Conservation (phyloP, 2,888 invertebrate genomes). For the Nymphalis urticae region DNA sequence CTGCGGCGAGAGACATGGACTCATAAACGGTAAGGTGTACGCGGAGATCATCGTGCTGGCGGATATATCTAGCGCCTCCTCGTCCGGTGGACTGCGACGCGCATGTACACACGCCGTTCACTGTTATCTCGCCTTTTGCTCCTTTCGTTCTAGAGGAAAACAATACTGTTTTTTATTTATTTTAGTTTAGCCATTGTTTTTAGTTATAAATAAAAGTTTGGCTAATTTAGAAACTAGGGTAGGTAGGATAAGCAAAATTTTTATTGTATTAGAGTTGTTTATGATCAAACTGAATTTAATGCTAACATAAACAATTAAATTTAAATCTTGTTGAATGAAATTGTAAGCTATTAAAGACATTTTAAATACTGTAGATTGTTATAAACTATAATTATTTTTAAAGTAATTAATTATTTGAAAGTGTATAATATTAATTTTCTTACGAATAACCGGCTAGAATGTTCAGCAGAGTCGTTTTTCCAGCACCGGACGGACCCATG, state of each 20-base stretch:
- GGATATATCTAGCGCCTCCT: slow-evolving; percentile 90
- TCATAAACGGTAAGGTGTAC: slow-evolving; percentile 89
- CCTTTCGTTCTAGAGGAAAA: slow-evolving; percentile 81
- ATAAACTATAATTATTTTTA: too few relatives aligned
- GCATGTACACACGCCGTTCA: slow-evolving; percentile 83
- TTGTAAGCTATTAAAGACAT: too few relatives aligned
- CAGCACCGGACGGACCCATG: slow-evolving; percentile 87
- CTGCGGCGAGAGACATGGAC: slow-evolving; percentile 91
- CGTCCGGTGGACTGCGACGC: slow-evolving; percentile 86
- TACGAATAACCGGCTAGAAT: slow-evolving; percentile 94
- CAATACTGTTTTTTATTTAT: neutral
- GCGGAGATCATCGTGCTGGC: slow-evolving; percentile 90
- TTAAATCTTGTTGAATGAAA: too few relatives aligned
- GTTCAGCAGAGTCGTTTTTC: slow-evolving; percentile 93
- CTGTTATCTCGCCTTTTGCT: slow-evolving; percentile 86
- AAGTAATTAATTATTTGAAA: too few relatives aligned
- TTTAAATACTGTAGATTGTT: too few relatives aligned
- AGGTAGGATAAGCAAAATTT: too few relatives aligned
- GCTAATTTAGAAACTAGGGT: too few relatives aligned
- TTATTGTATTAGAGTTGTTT: too few relatives aligned
- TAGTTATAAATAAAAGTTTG: too few relatives aligned
- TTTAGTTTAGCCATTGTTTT: too few relatives aligned
- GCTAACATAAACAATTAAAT: too few relatives aligned
- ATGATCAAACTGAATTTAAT: too few relatives aligned
- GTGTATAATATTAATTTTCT: slow-evolving; percentile 53